Conservation (phyloP, 2,113 vertebrate species). For the Thamnaconus septentrionalis region DNA sequence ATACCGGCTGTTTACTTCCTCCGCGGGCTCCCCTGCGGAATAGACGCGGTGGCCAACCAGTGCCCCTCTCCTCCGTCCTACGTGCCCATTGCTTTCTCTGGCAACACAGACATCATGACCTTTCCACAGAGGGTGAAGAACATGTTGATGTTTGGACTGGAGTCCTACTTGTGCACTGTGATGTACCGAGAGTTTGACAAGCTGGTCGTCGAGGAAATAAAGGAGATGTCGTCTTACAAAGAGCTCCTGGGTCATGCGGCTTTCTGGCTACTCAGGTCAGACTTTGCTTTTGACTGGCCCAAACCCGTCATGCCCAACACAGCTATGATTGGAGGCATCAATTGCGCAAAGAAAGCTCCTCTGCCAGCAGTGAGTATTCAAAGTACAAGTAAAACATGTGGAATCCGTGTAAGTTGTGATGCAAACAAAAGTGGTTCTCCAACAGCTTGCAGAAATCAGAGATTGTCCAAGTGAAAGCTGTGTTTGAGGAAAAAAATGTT, state of each 20-base stretch:
- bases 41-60: conserved; percentile 72
- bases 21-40: conserved; percentile 70
- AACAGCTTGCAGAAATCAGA: no score
- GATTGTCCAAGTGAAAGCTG: neutral
- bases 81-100: conserved; percentile 62
- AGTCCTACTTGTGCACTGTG: conserved; percentile 46
- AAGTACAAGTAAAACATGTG: neutral
- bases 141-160: conserved; percentile 35
- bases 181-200: conserved; percentile 52
- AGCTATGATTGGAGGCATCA: conserved; percentile 80
- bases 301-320: conserved; percentile 86
- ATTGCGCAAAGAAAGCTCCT: conserved; percentile 66
- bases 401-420: no score
- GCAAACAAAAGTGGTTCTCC: no score
- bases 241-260: conserved; percentile 76
- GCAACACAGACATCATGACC: conserved; percentile 71
- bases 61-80: conserved; percentile 82
- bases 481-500: neutral
- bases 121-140: conserved; percentile 82
- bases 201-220: conserved; percentile 71
- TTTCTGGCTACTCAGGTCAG: conserved; percentile 82
- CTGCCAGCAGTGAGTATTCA: conserved; percentile 75
- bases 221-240: conserved; percentile 60
- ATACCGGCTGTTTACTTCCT: conserved; percentile 84
- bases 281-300: conserved; percentile 84